These are phyloP conservation scores for Barbus barbus DNA, from an alignment of 2,113 vertebrate species.

Conservation along the genomic window DNA sequence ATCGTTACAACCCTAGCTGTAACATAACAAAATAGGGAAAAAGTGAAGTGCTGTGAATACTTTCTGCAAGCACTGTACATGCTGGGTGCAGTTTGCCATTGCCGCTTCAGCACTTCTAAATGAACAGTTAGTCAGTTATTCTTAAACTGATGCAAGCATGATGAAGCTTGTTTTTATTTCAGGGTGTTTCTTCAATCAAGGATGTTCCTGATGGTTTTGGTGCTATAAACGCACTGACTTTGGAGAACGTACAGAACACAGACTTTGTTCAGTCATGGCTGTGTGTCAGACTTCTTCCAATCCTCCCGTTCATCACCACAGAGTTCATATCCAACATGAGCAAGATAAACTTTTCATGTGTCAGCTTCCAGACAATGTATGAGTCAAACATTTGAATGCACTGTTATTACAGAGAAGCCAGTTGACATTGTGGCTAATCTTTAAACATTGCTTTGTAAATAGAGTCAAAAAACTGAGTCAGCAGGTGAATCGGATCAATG, in stretches of 20 bases:
- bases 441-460: neutral
- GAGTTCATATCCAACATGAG: constrained; percentile 26
- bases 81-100: no score
- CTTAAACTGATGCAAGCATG: neutral
- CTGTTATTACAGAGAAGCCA: neutral
- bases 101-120: no score
- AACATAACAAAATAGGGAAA: no score
- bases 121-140: neutral
- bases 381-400: neutral
- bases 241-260: neutral
- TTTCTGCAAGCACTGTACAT: no score
- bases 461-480: constrained; percentile 1
- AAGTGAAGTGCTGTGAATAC: no score
- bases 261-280: constrained; percentile 27
- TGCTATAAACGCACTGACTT: neutral
- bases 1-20: no score
- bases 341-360: constrained; percentile 26
- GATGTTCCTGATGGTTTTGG: neutral
- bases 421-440: neutral
- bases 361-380: constrained; percentile 36
- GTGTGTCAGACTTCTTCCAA: constrained; percentile 14
- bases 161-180: neutral
- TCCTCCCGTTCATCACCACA: constrained; percentile 3
- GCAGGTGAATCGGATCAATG: neutral
- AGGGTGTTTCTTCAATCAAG: neutral